Percentiles rank a stretch among this genome's conserved stretches.
Conservation (phyloP, 2,888 invertebrate genomes). For the Clivina fossor region DNA sequence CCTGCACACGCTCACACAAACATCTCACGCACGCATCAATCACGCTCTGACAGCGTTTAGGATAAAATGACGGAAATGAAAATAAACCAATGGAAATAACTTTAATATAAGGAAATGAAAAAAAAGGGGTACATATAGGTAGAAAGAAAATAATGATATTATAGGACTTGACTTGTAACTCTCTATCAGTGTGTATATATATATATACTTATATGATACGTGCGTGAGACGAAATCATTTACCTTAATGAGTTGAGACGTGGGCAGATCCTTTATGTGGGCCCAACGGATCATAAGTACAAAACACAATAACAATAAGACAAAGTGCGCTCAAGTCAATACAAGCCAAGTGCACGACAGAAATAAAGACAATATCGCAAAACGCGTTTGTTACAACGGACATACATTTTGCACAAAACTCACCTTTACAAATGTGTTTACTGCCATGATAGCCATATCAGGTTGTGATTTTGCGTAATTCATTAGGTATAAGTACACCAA, state of each 20-base stretch:
- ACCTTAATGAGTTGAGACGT: slow-evolving; percentile 68
- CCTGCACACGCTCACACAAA: not conserved
- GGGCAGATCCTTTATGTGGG: slow-evolving; percentile 62
- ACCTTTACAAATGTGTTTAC: slow-evolving; percentile 99
- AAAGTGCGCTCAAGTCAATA: slow-evolving; percentile 7
- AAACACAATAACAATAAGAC: slow-evolving; percentile 8
- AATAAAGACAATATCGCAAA: not conserved
- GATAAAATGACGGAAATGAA: not conserved
- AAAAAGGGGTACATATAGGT: not conserved
- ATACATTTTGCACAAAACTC: too few relatives aligned
- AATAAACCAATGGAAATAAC: not conserved
- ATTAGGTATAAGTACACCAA: slow-evolving; percentile 97
- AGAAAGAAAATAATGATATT: not conserved
- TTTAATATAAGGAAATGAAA: not conserved
- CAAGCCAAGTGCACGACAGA: slow-evolving; percentile 4
- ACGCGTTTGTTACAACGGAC: not conserved
- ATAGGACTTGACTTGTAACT: too few relatives aligned
- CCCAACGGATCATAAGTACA: slow-evolving; percentile 1
- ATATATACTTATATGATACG: slow-evolving; percentile 15
- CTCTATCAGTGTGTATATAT: not conserved
- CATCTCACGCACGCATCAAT: slow-evolving; percentile 17
- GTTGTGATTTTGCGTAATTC: slow-evolving; percentile 99
- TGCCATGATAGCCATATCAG: slow-evolving; percentile 99
- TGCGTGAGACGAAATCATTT: slow-evolving; percentile 44
- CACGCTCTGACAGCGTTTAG: not conserved